Conservation (phyloP, 2,888 invertebrate genomes). For the Patella depressa region DNA sequence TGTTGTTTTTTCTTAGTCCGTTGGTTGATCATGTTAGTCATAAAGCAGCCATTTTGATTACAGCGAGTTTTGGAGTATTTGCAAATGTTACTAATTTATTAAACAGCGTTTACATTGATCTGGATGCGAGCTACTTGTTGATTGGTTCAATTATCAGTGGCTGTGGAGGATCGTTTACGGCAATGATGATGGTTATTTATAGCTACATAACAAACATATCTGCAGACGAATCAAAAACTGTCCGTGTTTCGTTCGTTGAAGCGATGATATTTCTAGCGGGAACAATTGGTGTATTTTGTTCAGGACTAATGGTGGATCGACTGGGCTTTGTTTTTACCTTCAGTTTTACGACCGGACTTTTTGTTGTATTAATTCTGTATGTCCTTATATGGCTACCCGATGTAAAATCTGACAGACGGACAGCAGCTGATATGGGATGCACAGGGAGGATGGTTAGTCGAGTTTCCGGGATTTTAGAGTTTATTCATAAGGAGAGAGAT, state of each 20-base stretch:
- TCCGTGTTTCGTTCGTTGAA: slow-evolving; percentile 86
- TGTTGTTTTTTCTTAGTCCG: slow-evolving; percentile 66
- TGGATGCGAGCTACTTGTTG: slow-evolving; percentile 62
- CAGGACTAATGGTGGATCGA: slow-evolving; percentile 81
- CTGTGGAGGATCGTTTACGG: slow-evolving; percentile 71
- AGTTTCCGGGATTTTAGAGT: slow-evolving; percentile 37
- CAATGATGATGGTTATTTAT: slow-evolving; percentile 74
- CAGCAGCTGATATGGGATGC: neutral
- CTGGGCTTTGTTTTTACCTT: slow-evolving; percentile 70
- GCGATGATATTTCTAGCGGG: slow-evolving; percentile 86
- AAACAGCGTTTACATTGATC: slow-evolving; percentile 53
- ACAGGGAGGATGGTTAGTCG: slow-evolving; percentile 23
- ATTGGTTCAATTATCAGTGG: slow-evolving; percentile 71
- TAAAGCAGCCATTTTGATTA: slow-evolving; percentile 68
- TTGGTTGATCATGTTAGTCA: slow-evolving; percentile 71
- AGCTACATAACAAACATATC: slow-evolving; percentile 87
- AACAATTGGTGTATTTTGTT: slow-evolving; percentile 85
- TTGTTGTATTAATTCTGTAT: slow-evolving; percentile 67
- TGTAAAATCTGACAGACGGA: neutral
- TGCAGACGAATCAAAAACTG: slow-evolving; percentile 79
- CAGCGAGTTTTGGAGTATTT: slow-evolving; percentile 43
- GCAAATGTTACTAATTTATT: slow-evolving; percentile 60
- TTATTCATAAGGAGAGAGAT: slow-evolving; percentile 46
- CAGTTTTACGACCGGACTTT: slow-evolving; percentile 60
- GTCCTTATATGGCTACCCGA: slow-evolving; percentile 51